Base-by-base conservation (phyloP, 30 jellyfish, hydroid and myxozoan genomes). In the Turritopsis rubra region DNA sequence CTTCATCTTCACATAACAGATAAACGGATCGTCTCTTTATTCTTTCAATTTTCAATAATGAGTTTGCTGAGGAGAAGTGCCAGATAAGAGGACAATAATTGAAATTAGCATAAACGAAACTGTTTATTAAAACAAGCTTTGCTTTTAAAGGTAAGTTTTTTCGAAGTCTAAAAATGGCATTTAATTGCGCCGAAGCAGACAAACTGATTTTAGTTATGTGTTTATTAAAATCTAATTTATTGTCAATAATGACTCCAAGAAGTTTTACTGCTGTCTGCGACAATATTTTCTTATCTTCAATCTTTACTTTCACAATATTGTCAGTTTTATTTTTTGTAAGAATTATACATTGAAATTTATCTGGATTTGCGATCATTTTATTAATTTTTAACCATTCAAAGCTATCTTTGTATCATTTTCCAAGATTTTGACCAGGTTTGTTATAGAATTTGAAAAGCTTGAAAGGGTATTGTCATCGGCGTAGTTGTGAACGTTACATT, bases 311-410 rank as follows among this genome's bases (percentile, higher is more conserved):
- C 16, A 52, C 75, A 60, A 80, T 88, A 29, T 86, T 79, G 52
- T 79, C 54, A 29, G 88, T 60, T 75, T 73, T 68, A 75, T 26
- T 73, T 72, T 71, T 79, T 73, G 16, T 29, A 28, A 71, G 83
- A 78, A 72, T 24, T 29, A 65, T 29, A 30, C 88, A 82, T 28
- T 86, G 94, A 70, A 86, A 86, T 86, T 68, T 79, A 71, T 71
- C 81, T 29, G 94, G 94, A 53, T 86, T 86, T 19, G 88, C 88
- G 75, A 86, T 79, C 85, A 86, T 86, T 68, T 86, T 82, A 75
- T 86, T 86, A 30, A 54, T 52, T 26, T 81, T 81, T n/a, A 81
- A 54, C 88, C 87, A 82, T 21, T 30, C 52, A 66, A 5, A 52
- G 85, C 65, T n/a, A 28, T 30, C 27, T 72, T 72, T 9, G 90